Conservation (phyloP, 2,113 vertebrate genomes). For the Anser brachyrhynchus region DNA sequence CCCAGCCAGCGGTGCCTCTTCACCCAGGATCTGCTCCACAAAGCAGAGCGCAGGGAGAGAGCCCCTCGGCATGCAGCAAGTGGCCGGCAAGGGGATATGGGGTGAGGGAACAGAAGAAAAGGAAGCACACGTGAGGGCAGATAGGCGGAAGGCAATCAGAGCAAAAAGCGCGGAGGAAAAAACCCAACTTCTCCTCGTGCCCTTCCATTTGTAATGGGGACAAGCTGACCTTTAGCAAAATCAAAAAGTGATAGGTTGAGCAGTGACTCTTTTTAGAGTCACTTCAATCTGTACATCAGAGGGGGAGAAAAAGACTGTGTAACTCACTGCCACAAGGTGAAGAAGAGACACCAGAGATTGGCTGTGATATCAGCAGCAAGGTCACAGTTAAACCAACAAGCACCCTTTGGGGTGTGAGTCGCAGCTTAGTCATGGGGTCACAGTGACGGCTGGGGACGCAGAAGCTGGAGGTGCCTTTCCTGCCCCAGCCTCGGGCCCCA, state of each 20-base stretch:
- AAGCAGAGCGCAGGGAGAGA: background rate
- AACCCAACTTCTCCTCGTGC: background rate
- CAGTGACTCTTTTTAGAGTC: background rate
- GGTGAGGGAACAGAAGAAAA: background rate
- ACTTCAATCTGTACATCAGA: background rate
- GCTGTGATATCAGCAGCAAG: background rate
- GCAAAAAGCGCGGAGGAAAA: background rate
- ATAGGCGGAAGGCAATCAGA: background rate
- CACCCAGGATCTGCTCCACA: background rate
- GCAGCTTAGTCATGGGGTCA: constrained; percentile 19
- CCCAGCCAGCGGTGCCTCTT: rapidly evolving
- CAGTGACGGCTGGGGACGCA: background rate
- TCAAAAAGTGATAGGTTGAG: background rate
- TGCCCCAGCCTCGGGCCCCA: background rate
- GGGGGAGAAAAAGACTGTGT: background rate
- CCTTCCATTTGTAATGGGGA: background rate
- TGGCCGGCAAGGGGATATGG: background rate
- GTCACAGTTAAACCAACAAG: constrained; percentile 13
- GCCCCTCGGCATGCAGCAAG: background rate
- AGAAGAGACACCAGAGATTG: constrained; percentile 32
- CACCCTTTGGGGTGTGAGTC: background rate
- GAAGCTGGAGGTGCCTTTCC: background rate
- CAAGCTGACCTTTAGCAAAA: background rate
- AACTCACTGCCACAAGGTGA: background rate
- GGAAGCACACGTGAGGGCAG: background rate